Evolutionary conservation across 1,140 invertebrate genomes (phyloP).

Genomic region (Hylaeus volcanicus): DNA sequence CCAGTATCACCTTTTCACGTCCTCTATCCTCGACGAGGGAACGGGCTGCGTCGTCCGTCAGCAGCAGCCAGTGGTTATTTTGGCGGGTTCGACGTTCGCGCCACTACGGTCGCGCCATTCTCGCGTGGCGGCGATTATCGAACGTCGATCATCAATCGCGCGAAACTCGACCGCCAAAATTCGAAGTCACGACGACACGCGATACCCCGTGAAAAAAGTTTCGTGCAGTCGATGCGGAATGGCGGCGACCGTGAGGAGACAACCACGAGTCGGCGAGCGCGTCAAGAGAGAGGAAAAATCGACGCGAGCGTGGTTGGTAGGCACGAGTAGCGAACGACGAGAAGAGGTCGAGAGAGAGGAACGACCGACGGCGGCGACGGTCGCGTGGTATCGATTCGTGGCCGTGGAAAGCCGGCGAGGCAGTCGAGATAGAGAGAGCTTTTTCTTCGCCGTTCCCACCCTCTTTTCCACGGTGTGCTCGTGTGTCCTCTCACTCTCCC

Average conservation of each 20-base stretch:
- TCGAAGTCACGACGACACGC: neutral
- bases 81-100: neutral
- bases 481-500: conserved; percentile 25
- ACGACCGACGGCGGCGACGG: conserved; percentile 64
- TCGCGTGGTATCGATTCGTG: conserved; percentile 77
- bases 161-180: neutral
- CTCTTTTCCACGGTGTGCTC: conserved; percentile 29
- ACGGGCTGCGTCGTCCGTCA: neutral
- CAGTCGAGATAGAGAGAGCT: conserved; percentile 61
- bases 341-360: conserved; percentile 52
- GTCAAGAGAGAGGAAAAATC: conserved; percentile 47
- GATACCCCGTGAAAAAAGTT: neutral
- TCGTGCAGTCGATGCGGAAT: neutral
- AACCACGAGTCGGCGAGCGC: conserved; percentile 13
- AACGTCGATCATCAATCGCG: conserved; percentile 7
- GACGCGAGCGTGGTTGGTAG: conserved; percentile 18
- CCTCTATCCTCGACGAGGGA: conserved; percentile 1
- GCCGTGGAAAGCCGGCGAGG: conserved; percentile 73
- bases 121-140: neutral
- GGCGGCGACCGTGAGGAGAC: conserved; percentile 1
- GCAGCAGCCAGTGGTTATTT: neutral
- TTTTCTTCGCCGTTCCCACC: conserved; percentile 63
- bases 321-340: conserved; percentile 37
- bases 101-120: neutral
- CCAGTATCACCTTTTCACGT: conserved; percentile 6